Percentiles rank a stretch among this genome's conserved stretches.
Conservation (phyloP, 2,888 invertebrate species). For the Caenorhabditis plicata region DNA sequence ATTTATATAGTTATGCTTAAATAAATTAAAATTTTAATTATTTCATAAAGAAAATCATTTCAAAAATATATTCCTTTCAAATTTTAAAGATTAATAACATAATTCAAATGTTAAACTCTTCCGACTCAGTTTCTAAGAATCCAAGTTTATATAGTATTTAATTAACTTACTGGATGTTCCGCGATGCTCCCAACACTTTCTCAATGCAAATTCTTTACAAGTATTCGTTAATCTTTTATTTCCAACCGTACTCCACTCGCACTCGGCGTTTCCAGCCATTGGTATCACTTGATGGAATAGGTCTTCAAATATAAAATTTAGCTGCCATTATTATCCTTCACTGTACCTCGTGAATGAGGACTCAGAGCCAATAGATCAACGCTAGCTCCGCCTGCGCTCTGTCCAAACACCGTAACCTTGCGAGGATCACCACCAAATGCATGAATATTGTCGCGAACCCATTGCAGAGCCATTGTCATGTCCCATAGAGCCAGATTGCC, state of each 20-base stretch:
- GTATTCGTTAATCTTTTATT: conserved; percentile 31
- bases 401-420: conserved; percentile 54
- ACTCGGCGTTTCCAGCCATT: conserved; percentile 54
- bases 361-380: conserved; percentile 50
- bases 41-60: background rate
- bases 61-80: background rate
- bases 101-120: background rate
- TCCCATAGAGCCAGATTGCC: conserved; percentile 61
- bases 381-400: conserved; percentile 52
- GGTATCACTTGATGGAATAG: conserved; percentile 57
- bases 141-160: too few species aligned
- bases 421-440: conserved; percentile 51
- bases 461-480: conserved; percentile 54
- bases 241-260: conserved; percentile 51
- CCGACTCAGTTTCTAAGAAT: too few species aligned
- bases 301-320: conserved; percentile 29
- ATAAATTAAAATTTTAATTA: too few species aligned
- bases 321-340: background rate
- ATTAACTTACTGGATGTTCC: conserved; percentile 16
- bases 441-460: conserved; percentile 52
- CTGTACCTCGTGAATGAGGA: conserved; percentile 48
- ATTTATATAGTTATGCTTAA: too few species aligned
- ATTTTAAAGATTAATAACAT: background rate
- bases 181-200: conserved; percentile 45
- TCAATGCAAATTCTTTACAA: conserved; percentile 40